Evolutionary conservation across 2,797 vertebrate species (phyloP).

Genomic region (Nyctibius grandis): DNA sequence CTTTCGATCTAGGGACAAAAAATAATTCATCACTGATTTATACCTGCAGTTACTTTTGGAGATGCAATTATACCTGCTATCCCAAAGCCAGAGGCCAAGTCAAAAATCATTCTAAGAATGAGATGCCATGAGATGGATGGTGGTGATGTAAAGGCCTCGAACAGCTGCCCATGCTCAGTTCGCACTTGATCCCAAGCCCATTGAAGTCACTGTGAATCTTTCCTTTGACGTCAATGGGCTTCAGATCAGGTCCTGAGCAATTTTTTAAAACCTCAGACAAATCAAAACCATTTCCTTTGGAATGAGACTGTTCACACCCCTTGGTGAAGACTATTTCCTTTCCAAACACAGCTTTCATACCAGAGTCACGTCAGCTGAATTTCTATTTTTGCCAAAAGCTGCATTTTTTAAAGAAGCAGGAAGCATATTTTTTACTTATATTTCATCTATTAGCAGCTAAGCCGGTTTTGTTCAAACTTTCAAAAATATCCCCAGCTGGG

Average conservation of each 20-base stretch:
- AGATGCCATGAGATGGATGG: background rate
- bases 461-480: background rate
- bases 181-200: constrained; percentile 14
- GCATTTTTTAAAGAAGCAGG: constrained; percentile 1
- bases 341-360: constrained; percentile 17
- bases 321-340: constrained; percentile 53
- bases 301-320: constrained; percentile 28
- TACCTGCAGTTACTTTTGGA: background rate
- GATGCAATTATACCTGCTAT: background rate
- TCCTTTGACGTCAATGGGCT: constrained; percentile 61
- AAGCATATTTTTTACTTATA: constrained; percentile 8
- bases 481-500: background rate
- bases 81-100: background rate
- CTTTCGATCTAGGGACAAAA: background rate
- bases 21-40: background rate
- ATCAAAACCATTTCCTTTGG: constrained; percentile 63
- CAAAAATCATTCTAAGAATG: background rate
- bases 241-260: constrained; percentile 42
- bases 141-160: background rate
- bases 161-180: constrained; percentile 23
- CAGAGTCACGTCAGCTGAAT: background rate
- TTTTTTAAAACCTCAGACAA: constrained; percentile 56
- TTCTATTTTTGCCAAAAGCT: constrained; percentile 27
- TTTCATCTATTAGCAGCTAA: background rate
- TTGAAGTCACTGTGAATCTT: constrained; percentile 35